These are phyloP conservation scores for Fukomys damarensis DNA, from an alignment of 2,113 vertebrate species.

Conservation along the genomic window DNA sequence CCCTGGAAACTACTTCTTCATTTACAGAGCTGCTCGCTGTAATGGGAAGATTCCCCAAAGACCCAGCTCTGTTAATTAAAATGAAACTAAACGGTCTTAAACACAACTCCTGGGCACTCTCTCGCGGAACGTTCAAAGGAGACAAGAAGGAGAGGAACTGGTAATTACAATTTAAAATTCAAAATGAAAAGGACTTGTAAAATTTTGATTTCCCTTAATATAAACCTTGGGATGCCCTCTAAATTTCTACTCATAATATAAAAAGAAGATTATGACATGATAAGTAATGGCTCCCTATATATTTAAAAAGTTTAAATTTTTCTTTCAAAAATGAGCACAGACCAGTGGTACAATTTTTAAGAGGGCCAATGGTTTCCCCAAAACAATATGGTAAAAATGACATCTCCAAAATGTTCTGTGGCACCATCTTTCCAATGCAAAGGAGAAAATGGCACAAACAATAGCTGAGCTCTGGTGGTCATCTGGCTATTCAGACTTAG, in stretches of 20 bases:
- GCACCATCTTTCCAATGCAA: not conserved
- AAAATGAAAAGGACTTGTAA: constrained; percentile 11
- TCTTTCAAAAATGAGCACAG: not conserved
- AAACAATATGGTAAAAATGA: not conserved
- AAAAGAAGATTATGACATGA: not conserved
- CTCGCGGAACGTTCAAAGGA: not conserved
- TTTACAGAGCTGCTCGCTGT: constrained; percentile 18
- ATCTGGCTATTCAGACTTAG: not conserved
- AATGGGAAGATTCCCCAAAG: constrained; percentile 64
- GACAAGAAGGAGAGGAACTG: not conserved
- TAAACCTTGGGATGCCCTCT: not conserved
- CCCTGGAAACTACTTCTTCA: constrained; percentile 40
- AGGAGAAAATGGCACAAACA: not conserved
- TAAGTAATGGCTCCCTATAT: not conserved
- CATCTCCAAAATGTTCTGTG: not conserved
- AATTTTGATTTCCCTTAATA: not conserved
- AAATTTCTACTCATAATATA: not conserved
- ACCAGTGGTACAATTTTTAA: not conserved
- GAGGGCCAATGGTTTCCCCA: not conserved
- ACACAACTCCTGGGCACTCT: not conserved
- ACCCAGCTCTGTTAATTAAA: constrained; percentile 73
- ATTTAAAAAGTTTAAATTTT: not conserved
- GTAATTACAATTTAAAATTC: not conserved
- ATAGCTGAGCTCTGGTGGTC: not conserved
- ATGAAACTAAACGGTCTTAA: constrained; percentile 32